Conservation (phyloP, 2,113 vertebrate species). For the Epinephelus fuscoguttatus region DNA sequence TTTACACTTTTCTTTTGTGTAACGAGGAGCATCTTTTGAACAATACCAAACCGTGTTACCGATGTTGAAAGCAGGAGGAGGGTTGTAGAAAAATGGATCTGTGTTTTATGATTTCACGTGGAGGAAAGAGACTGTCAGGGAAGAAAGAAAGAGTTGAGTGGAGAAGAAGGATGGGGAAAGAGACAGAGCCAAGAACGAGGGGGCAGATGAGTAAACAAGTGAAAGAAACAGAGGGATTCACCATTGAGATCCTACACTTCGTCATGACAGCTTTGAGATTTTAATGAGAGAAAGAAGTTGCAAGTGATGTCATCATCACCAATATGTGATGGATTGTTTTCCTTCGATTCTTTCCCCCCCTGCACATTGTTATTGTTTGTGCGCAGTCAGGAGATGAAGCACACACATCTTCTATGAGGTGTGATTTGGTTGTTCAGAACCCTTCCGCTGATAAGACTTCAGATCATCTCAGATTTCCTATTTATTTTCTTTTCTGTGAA, state of each 20-base stretch:
- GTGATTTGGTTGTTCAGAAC: constrained; percentile 3
- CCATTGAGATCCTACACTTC: constrained; percentile 17
- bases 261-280: constrained; percentile 28
- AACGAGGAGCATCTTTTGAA: constrained; percentile 8
- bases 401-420: neutral
- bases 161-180: neutral
- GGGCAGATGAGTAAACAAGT: constrained; percentile 12
- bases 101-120: neutral
- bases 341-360: neutral
- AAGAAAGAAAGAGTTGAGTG: neutral
- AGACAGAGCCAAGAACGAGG: neutral
- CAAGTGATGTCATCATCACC: constrained; percentile 64
- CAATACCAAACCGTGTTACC: neutral
- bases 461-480: neutral
- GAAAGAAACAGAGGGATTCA: constrained; percentile 14
- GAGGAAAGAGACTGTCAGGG: constrained; percentile 18
- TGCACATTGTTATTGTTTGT: constrained; percentile 24
- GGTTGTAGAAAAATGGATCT: neutral
- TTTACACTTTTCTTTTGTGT: neutral
- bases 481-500: constrained; percentile 6
- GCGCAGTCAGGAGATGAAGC: neutral
- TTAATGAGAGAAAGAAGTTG: constrained; percentile 55
- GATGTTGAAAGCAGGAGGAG: neutral
- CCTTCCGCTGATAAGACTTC: constrained; percentile 10
- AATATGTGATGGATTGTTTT: constrained; percentile 39